These are phyloP conservation scores for Cyphomyrus discorhynchus DNA, from an alignment of 2,113 vertebrate species.

Conservation along the genomic window DNA sequence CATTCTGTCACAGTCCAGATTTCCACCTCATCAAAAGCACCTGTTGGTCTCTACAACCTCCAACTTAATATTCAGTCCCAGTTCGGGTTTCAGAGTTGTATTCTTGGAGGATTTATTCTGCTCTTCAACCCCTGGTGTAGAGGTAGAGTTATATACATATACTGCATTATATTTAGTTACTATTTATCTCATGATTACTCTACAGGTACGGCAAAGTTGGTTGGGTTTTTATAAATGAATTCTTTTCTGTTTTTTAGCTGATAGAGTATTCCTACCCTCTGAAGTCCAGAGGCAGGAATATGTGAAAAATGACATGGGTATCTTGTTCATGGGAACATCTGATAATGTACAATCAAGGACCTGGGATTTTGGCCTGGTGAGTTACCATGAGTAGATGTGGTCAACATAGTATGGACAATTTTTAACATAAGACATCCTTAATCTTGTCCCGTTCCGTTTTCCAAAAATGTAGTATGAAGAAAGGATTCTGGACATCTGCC, in stretches of 20 bases:
- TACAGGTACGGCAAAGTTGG: not conserved
- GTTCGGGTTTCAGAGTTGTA: not conserved
- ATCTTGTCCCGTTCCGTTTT: not conserved
- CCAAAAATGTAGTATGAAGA: constrained; percentile 49
- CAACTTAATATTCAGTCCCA: constrained; percentile 30
- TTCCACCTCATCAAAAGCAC: constrained; percentile 39
- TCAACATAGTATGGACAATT: not conserved
- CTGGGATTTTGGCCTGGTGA: constrained; percentile 65
- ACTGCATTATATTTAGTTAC: not conserved
- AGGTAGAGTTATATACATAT: constrained; percentile 39
- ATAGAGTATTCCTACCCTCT: constrained; percentile 50
- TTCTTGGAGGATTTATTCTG: constrained; percentile 39
- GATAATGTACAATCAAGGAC: constrained; percentile 42
- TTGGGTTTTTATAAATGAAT: not conserved
- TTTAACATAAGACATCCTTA: not conserved
- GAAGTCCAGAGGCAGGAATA: constrained; percentile 61
- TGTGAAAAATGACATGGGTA: constrained; percentile 50
- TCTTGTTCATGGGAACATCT: constrained; percentile 57
- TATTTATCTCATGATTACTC: not conserved
- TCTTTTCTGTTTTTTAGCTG: constrained; percentile 42
- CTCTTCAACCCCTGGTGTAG: constrained; percentile 64
- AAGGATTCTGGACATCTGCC: constrained; percentile 54
- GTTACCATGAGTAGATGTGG: not conserved
- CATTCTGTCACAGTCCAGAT: constrained; percentile 42
- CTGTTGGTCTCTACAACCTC: constrained; percentile 51